Percentiles rank a stretch among this genome's conserved stretches.
Evolutionary conservation across 2,113 vertebrate species (phyloP).

Genomic region (Perca flavescens): DNA sequence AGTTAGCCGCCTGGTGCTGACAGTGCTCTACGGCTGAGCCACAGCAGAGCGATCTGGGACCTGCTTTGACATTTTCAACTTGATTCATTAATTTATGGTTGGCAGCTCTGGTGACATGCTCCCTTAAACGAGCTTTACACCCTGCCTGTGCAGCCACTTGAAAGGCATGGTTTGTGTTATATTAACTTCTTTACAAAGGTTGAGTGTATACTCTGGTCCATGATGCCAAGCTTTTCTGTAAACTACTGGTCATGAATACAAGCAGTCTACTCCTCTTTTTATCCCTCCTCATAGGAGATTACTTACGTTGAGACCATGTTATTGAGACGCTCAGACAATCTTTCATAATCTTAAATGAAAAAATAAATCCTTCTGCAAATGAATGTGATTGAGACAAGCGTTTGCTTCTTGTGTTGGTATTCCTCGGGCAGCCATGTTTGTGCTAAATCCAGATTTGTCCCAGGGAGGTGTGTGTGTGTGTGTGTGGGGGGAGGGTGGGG

Average conservation of each 20-base stretch:
- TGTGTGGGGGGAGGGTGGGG: neutral
- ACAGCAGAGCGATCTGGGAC: slow-evolving; percentile 68
- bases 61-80: slow-evolving; percentile 80
- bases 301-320: slow-evolving; percentile 39
- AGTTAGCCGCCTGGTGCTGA: slow-evolving; percentile 73
- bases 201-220: slow-evolving; percentile 1
- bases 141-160: slow-evolving; percentile 38
- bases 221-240: slow-evolving; percentile 19
- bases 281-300: slow-evolving; percentile 39
- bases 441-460: slow-evolving; percentile 64
- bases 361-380: slow-evolving; percentile 63
- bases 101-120: slow-evolving; percentile 64
- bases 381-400: slow-evolving; percentile 54
- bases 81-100: slow-evolving; percentile 78
- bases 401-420: slow-evolving; percentile 41
- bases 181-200: slow-evolving; percentile 47
- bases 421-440: slow-evolving; percentile 9
- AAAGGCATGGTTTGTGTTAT: slow-evolving; percentile 45
- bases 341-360: slow-evolving; percentile 64
- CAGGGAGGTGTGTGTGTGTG: neutral
- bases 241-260: slow-evolving; percentile 15
- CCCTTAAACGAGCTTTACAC: slow-evolving; percentile 56
- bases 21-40: slow-evolving; percentile 67
- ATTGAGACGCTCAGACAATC: slow-evolving; percentile 64
- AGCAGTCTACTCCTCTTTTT: slow-evolving; percentile 16